Evolutionary conservation across 2,797 vertebrate species (phyloP), one percentile per base, ranked within the genome.

Genomic region (Helarctos malayanus): DNA sequence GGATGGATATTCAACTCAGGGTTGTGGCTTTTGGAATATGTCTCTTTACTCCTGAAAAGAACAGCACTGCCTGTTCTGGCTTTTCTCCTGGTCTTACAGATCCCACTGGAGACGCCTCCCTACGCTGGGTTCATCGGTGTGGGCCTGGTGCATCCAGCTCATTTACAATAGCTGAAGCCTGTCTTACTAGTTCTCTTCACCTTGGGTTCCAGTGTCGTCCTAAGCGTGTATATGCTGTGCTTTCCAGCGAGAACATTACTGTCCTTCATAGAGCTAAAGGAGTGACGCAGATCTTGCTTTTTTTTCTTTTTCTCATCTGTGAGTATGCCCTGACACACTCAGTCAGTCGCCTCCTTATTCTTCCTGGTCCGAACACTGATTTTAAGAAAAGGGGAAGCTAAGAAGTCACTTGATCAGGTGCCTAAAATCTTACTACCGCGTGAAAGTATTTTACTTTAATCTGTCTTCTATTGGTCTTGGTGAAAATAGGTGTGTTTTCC

Each of bases 241-340:
- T 69, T 93, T 81, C 56, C 63, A 45, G 12, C 89, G 54, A 95
- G 61, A 82, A 93, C 49, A 41, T 76, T 49, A 54, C 87, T 45
- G 57, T 83, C 71, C 7, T 93, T 78, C 80, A 75, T 13, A 71
- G 80, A 87, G 18, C 47, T 73, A 71, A 92, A 59, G 84, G 52
- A 80, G 21, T 57, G 29, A 84, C 65, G 19, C n/a, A 35, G 18
- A 27, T 71, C 79, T 75, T 71, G 0, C 1, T 87, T 35, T 47
- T 1, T 1, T 38, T 76, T 14, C 14, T 73, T 76, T 27, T 27
- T 35, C 32, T 38, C 2, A 35, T 75, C 75, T n/a, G 25, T 78
- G 59, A 65, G 35, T 23, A 54, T 13, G 41, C 32, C 25, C 49
- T 59, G 38, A 93, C 68, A 23, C 21, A 41, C 80, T 69, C 6